Conservation (phyloP, 2,888 invertebrate species). For the Protodeltote pygarga region DNA sequence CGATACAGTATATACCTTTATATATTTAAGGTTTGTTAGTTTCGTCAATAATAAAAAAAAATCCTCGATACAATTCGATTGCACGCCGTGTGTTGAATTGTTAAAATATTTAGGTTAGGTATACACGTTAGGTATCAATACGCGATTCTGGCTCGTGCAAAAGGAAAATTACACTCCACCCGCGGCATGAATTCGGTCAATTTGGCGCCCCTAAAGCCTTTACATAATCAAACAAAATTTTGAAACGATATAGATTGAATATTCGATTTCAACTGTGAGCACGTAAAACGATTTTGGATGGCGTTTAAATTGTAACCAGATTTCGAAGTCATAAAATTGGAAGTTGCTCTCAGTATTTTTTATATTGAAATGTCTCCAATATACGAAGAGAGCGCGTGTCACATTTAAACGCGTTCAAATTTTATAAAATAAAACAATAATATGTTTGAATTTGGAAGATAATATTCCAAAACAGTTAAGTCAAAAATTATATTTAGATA, state of each 20-base stretch:
- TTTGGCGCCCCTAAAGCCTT: constrained; percentile 44
- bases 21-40: too few species aligned
- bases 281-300: constrained; percentile 28
- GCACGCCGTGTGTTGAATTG: constrained; percentile 44
- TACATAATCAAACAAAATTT: constrained; percentile 51
- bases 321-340: constrained; percentile 29
- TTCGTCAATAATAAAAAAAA: constrained; percentile 33
- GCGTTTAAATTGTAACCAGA: constrained; percentile 35
- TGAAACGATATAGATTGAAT: constrained; percentile 46
- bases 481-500: constrained; percentile 33
- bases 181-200: constrained; percentile 49
- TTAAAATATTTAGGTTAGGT: constrained; percentile 44
- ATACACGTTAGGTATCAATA: constrained; percentile 44
- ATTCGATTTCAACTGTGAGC: constrained; percentile 35
- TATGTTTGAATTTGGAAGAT: constrained; percentile 8
- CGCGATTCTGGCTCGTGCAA: constrained; percentile 35
- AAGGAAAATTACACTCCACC: constrained; percentile 43
- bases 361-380: too few species aligned
- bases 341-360: constrained; percentile 4
- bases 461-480: constrained; percentile 24
- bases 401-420: too few species aligned
- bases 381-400: too few species aligned
- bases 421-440: background rate
- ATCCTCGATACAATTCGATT: constrained; percentile 35
- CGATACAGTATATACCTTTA: too few species aligned